Evolutionary conservation across 2,113 vertebrate species (phyloP), one percentile per base, ranked within the genome.

Genomic region (Ophiodon elongatus): DNA sequence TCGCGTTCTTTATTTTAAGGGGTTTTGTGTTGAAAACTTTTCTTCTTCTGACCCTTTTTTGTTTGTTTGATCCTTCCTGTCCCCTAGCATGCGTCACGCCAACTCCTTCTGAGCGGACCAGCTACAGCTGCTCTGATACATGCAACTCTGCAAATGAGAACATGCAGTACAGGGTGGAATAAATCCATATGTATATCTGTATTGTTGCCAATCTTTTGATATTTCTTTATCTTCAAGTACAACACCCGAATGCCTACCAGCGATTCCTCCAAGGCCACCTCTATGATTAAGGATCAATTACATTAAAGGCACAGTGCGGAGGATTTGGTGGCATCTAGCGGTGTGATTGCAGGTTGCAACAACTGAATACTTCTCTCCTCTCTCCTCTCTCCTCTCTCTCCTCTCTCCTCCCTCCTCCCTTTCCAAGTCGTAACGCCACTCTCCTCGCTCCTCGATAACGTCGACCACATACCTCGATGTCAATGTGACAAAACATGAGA

Each of bases 1-100:
- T 90, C 29, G 67, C 23, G 76, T 8, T 63, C 57, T 72, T 33
- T 73, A 21, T 81, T 62, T 87, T n/a, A 4, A 76, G 73, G 71
- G 35, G 41, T 85, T 87, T 83, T 79, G 77, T 75, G 72, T 59
- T 74, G 68, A 85, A 87, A 92, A 90, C 41, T 89, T 91, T 72
- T n/a, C 45, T 72, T 29, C 52, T 64, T 79, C 11, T 37, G 33
- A 1, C 7, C 35, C 7, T 37, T 8, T 37, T 6, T 8, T 37
- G 43, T 80, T 80, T 71, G 82, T 89, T 85, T 91, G 88, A 91
- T 90, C 84, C 70, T n/a, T 74, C 71, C 56, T n/a, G 52, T 82
- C 75, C 79, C 47, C 72, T 3, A 43, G 83, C 83, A 67, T 41
- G 27, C 59, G 68, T 62, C 73, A 19, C n/a, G 14, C 85, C 69